phyloP scores from a whole-genome alignment of 2,888 invertebrate species.

The Trimorus sp. region DNA sequence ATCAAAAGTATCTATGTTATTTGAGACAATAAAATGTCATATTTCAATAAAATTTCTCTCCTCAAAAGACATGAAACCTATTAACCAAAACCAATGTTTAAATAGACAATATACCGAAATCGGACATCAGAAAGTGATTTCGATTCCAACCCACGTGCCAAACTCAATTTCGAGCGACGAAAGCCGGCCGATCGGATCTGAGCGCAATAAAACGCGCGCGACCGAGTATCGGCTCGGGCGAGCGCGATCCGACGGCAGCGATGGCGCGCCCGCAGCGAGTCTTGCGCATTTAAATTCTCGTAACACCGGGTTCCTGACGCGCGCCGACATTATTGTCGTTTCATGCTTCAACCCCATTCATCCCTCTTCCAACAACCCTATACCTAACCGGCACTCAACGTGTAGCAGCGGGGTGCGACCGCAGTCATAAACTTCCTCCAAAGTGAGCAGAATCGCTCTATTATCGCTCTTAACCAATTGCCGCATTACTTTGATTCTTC shows the following conservation, averaged over 20 bases:
- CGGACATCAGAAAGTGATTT: no score
- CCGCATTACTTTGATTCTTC: slow-evolving; percentile 70
- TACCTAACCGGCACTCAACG: slow-evolving; percentile 68
- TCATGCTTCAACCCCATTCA: slow-evolving; percentile 68
- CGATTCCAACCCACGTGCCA: no score
- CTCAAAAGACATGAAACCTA: no score
- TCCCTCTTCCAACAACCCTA: slow-evolving; percentile 69
- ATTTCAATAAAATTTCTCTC: no score
- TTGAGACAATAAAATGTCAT: no score
- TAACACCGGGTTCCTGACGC: slow-evolving; percentile 67
- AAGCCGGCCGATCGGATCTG: no score
- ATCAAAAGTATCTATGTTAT: no score
- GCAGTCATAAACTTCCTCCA: slow-evolving; percentile 73
- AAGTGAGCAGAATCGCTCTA: slow-evolving; percentile 73
- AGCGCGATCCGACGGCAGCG: slow-evolving; percentile 74
- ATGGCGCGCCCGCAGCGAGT: slow-evolving; percentile 49
- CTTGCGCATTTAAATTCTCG: slow-evolving; percentile 71
- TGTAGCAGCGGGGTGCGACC: slow-evolving; percentile 70
- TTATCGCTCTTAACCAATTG: slow-evolving; percentile 74
- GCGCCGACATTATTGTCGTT: slow-evolving; percentile 69
- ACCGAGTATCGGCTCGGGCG: slow-evolving; percentile 34
- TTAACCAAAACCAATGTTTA: no score
- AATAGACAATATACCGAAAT: no score
- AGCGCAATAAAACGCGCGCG: slow-evolving; percentile 1
- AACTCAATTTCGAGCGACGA: no score